Conservation (phyloP, 2,797 vertebrate species). For the Agapornis canus region DNA sequence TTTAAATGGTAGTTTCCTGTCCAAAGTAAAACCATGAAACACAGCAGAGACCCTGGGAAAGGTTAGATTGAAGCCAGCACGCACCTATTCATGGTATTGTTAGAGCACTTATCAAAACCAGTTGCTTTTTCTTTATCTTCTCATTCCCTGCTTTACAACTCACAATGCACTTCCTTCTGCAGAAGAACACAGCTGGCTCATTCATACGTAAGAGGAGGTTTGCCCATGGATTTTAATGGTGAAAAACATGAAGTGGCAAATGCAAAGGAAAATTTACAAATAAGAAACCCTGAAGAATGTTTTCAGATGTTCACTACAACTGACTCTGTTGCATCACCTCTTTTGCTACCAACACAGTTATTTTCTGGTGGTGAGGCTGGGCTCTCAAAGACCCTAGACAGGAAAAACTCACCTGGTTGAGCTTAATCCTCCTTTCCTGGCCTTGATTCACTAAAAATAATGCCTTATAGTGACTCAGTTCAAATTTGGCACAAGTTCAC, state of each 20-base stretch:
- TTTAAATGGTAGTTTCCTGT: neutral
- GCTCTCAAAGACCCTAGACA: neutral
- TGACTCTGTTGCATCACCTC: neutral
- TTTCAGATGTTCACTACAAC: neutral
- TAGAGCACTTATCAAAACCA: neutral
- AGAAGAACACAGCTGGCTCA: neutral
- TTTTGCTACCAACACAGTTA: neutral
- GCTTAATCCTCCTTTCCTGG: neutral
- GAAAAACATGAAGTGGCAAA: neutral
- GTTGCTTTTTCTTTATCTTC: neutral
- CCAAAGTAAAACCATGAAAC: neutral
- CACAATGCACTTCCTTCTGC: fast-evolving
- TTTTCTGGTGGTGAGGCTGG: neutral
- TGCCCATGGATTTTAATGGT: neutral
- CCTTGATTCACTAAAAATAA: neutral
- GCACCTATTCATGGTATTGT: neutral
- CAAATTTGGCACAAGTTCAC: neutral
- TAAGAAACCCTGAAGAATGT: neutral
- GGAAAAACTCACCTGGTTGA: neutral
- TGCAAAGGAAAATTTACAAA: neutral
- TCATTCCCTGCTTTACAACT: neutral
- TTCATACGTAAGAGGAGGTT: neutral
- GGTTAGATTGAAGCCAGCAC: neutral
- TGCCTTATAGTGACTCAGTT: neutral
- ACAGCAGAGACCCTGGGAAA: neutral